Evolutionary conservation across 2,888 invertebrate genomes (phyloP).

Genomic region (Pheosia tremula): DNA sequence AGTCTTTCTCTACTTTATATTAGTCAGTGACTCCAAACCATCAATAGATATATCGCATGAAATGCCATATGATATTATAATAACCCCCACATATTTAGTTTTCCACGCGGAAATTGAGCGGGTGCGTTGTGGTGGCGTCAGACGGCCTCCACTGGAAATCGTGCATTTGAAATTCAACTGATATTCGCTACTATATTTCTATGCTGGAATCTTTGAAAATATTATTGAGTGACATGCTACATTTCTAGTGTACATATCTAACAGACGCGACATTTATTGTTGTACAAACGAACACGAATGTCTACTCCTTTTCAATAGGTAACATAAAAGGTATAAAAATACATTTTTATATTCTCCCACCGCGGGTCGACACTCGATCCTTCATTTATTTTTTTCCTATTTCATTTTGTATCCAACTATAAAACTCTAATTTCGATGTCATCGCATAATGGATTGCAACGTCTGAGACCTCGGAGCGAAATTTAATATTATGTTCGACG

Average conservation of each 20-base stretch:
- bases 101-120: slow-evolving; percentile 52
- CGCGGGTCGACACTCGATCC: slow-evolving; percentile 27
- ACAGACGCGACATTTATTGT: slow-evolving; percentile 5
- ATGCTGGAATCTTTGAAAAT: slow-evolving; percentile 14
- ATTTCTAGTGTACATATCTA: slow-evolving; percentile 9
- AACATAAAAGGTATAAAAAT: slow-evolving; percentile 12
- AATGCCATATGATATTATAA: slow-evolving; percentile 9
- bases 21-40: too few species aligned
- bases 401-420: slow-evolving; percentile 57
- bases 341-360: slow-evolving; percentile 11
- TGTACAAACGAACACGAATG: slow-evolving; percentile 16
- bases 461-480: slow-evolving; percentile 65
- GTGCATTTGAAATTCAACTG: slow-evolving; percentile 5
- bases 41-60: too few species aligned
- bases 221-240: slow-evolving; percentile 23
- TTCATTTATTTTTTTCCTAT: slow-evolving; percentile 39
- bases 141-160: neutral
- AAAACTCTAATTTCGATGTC: slow-evolving; percentile 70
- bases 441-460: slow-evolving; percentile 69
- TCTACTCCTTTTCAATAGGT: slow-evolving; percentile 13
- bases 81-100: slow-evolving; percentile 30
- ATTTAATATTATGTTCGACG: slow-evolving; percentile 74
- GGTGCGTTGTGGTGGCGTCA: slow-evolving; percentile 5
- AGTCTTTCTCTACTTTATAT: too few species aligned
- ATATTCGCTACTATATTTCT: too few species aligned